These are phyloP conservation scores for Circaetus cinerascens DNA, from an alignment of 2,113 vertebrate genomes.

Conservation along the genomic window DNA sequence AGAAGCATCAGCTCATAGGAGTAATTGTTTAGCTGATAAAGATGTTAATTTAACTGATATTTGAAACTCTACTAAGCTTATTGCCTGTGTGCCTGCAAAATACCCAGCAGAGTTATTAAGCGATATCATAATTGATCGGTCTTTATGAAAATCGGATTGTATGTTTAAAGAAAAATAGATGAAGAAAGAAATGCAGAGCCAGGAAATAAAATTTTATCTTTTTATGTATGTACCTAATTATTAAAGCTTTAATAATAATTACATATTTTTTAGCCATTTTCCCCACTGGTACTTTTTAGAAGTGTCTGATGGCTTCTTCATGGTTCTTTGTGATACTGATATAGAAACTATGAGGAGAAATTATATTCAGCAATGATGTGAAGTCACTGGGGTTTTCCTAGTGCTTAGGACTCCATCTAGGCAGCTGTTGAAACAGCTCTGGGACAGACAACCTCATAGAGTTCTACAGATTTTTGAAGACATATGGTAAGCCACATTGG, in stretches of 20 bases:
- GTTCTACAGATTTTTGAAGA: neutral
- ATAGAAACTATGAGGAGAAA: neutral
- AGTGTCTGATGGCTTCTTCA: neutral
- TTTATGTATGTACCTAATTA: neutral
- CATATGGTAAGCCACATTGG: neutral
- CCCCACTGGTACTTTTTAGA: neutral
- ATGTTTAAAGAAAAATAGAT: neutral
- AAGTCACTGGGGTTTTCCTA: neutral
- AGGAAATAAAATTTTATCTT: neutral
- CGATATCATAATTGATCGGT: neutral
- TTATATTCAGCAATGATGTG: neutral
- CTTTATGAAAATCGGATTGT: neutral
- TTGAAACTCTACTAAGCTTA: neutral
- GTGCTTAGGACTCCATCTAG: neutral
- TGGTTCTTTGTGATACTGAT: neutral
- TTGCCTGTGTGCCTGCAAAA: neutral
- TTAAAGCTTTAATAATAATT: neutral
- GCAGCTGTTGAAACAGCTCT: neutral
- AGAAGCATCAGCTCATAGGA: neutral
- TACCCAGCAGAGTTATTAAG: neutral
- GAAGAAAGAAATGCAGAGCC: neutral
- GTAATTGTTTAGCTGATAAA: neutral
- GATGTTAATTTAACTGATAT: neutral
- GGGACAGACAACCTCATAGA: neutral
- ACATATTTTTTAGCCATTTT: neutral